Base-by-base conservation (phyloP, 2,888 invertebrate genomes). In the Diaprepes abbreviatus region DNA sequence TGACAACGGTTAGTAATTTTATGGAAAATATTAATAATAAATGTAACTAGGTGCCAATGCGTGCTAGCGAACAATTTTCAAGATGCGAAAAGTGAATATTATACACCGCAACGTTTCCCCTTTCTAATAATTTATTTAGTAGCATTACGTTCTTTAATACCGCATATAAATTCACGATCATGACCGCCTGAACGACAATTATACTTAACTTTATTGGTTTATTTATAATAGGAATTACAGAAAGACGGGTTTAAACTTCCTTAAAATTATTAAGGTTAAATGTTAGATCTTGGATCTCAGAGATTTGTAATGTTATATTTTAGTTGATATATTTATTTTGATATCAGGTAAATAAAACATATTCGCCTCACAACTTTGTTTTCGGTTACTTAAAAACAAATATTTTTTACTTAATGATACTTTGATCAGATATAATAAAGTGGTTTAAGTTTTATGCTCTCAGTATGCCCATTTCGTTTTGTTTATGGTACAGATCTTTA, bases 101-200 rank as follows among this genome's bases (percentile, higher is more conserved):
- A 50, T 28, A 65, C 55, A 57, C 48, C 1, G 57, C 21, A 57
- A 40, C 40, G 24, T 57, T 57, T 57, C 28, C 40, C 57, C 57
- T 57, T 57, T 57, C 57, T 57, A 57, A 57, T 57, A 57, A 57
- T 57, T 57, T 57, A 57, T 57, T 57, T 57, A 57, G 57, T 57
- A 57, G 57, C 57, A 36, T 57, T 57, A 57, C 57, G 14, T 10
- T 16, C 21, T 57, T 57, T 57, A 57, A 57, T 57, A 40, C 40
- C 57, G 19, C 2, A 14, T 14, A 57, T 57, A 57, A 38, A 57
- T 57, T 40, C 57, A 40, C 57, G 24, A 57, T 38, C 36, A 57
- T 38, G 40, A 38, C 57, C 24, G 38, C 10, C 36, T 28, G 57
- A 16, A 36, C 57, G 57, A 57, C 57, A 57, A 57, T 57, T 57